Percentiles rank a stretch among this genome's conserved stretches.
These are phyloP conservation scores for Holocentrus rufus DNA, from an alignment of 2,797 vertebrate species.

Conservation along the genomic window DNA sequence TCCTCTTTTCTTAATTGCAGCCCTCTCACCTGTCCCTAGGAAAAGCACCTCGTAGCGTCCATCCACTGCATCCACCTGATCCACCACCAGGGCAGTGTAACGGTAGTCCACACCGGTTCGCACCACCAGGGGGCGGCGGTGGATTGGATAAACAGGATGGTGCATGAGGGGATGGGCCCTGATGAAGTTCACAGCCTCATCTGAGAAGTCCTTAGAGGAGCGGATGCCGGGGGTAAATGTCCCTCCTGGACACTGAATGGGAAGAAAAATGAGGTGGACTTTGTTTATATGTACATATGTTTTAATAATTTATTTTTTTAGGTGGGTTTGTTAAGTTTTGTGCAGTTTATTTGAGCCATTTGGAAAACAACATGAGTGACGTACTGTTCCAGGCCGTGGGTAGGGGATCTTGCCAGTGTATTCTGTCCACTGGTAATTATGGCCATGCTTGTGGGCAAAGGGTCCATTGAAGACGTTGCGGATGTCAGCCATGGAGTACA, in stretches of 20 bases:
- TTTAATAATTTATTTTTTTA: neutral
- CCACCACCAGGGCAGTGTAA: slow-evolving; percentile 87
- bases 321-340: neutral
- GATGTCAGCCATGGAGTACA: slow-evolving; percentile 98
- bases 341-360: no score
- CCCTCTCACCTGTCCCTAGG: slow-evolving; percentile 84
- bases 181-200: slow-evolving; percentile 88
- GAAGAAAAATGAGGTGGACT: neutral
- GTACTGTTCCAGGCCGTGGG: slow-evolving; percentile 96
- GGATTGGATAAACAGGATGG: slow-evolving; percentile 85
- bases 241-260: slow-evolving; percentile 86
- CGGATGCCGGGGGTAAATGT: slow-evolving; percentile 85
- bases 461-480: slow-evolving; percentile 99
- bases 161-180: slow-evolving; percentile 88
- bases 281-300: neutral
- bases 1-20: neutral
- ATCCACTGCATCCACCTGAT: slow-evolving; percentile 88
- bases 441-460: slow-evolving; percentile 98
- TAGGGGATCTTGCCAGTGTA: slow-evolving; percentile 98
- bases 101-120: slow-evolving; percentile 85
- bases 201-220: slow-evolving; percentile 87
- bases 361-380: no score
- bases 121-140: slow-evolving; percentile 87
- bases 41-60: slow-evolving; percentile 89
- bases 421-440: slow-evolving; percentile 99